phyloP scores from a whole-genome alignment of 2,113 vertebrate species.

The Dicaeum eximium region DNA sequence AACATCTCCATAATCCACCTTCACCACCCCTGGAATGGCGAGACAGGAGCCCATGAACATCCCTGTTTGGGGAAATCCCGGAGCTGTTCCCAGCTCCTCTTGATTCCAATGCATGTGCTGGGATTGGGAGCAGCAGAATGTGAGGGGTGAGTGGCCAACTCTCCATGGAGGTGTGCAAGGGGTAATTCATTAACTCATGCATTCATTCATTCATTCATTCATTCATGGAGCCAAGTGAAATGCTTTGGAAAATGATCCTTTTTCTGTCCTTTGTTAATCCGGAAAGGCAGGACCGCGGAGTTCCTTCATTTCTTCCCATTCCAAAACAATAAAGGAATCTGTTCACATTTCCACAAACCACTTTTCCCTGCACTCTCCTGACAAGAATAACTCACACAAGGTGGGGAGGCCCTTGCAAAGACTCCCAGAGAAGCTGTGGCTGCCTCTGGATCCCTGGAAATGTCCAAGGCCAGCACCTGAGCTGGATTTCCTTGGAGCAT shows the following conservation, averaged over 20 bases:
- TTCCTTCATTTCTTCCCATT: neutral
- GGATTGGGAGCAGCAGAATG: neutral
- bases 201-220: neutral
- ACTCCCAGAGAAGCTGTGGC: neutral
- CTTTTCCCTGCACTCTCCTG: neutral
- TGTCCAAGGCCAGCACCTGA: neutral
- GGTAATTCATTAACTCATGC: neutral
- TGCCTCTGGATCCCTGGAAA: neutral
- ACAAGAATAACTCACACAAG: neutral
- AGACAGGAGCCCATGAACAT: neutral
- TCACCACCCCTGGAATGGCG: conserved; percentile 62
- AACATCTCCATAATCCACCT: neutral
- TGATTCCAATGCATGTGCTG: neutral
- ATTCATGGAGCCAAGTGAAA: neutral
- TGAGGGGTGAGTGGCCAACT: neutral
- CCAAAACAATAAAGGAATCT: neutral
- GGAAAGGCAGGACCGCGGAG: neutral
- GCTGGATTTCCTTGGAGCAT: neutral
- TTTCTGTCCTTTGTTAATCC: neutral
- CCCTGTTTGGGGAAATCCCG: neutral
- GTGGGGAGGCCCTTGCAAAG: neutral
- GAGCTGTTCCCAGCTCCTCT: neutral
- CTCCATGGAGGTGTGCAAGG: neutral
- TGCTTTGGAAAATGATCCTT: neutral
- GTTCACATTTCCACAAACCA: too few relatives aligned